Conservation (phyloP, 2,888 invertebrate species). For the Trissonchulus latispiculum region DNA sequence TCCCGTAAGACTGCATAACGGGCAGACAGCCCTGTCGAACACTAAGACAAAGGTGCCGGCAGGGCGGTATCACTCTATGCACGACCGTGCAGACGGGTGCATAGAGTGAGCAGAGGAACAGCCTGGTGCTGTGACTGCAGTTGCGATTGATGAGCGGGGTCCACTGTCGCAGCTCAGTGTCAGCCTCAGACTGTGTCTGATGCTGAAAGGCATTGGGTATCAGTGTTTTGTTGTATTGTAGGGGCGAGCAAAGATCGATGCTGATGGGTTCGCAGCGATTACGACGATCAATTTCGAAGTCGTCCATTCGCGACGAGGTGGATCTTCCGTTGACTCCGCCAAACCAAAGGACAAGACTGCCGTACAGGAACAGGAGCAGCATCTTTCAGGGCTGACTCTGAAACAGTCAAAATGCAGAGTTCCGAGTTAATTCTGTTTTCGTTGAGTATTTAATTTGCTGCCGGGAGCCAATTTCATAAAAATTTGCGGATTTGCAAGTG, state of each 20-base stretch:
- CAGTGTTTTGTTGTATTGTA: background rate
- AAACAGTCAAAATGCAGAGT: too few species aligned
- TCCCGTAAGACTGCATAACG: background rate
- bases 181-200: background rate
- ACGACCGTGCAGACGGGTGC: background rate
- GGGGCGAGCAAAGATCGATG: background rate
- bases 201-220: background rate
- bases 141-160: background rate
- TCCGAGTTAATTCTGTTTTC: too few species aligned
- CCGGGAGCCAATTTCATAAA: too few species aligned
- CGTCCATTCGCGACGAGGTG: too few species aligned
- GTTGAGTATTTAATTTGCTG: too few species aligned
- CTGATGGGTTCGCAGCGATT: background rate
- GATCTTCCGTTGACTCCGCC: too few species aligned
- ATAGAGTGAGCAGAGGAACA: background rate
- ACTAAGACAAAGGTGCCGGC: background rate
- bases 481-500: too few species aligned
- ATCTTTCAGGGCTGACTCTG: too few species aligned
- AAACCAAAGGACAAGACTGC: too few species aligned
- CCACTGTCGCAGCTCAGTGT: background rate
- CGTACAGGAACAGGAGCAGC: too few species aligned
- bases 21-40: background rate
- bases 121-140: background rate
- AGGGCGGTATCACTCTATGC: background rate
- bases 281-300: too few species aligned